phyloP scores from a whole-genome alignment of 1,140 invertebrate genomes.

The Calycopis cecrops region DNA sequence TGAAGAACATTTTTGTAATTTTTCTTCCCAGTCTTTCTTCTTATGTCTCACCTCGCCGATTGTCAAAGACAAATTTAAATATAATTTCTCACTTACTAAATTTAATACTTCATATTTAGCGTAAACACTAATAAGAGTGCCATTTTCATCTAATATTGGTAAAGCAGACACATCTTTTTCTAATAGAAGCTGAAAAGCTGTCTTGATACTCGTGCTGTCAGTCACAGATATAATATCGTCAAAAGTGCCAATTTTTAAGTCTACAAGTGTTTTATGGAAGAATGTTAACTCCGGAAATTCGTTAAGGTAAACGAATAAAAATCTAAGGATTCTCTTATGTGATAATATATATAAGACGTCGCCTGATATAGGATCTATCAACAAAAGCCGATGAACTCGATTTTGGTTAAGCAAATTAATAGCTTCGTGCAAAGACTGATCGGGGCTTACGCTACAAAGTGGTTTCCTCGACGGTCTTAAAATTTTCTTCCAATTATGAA shows the following conservation, averaged over 20 bases:
- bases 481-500: conserved; percentile 65
- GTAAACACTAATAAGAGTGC: conserved; percentile 60
- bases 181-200: conserved; percentile 60
- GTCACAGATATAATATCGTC: conserved; percentile 59
- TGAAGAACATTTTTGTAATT: conserved; percentile 69
- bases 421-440: conserved; percentile 65
- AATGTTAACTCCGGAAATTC: conserved; percentile 69
- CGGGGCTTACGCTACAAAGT: conserved; percentile 54
- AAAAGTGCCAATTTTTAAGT: conserved; percentile 65
- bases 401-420: conserved; percentile 64
- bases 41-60: conserved; percentile 65
- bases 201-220: conserved; percentile 54
- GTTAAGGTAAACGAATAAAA: conserved; percentile 66
- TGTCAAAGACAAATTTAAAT: conserved; percentile 62
- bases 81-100: conserved; percentile 67
- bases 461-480: conserved; percentile 54
- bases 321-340: conserved; percentile 66
- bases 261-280: conserved; percentile 57
- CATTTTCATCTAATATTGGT: conserved; percentile 59
- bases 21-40: conserved; percentile 74
- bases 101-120: conserved; percentile 70
- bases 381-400: conserved; percentile 59
- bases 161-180: conserved; percentile 67
- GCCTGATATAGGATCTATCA: conserved; percentile 59
- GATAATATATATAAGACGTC: conserved; percentile 67